Evolutionary conservation across 2,113 vertebrate genomes (phyloP).

Genomic region (Etia nguti): DNA sequence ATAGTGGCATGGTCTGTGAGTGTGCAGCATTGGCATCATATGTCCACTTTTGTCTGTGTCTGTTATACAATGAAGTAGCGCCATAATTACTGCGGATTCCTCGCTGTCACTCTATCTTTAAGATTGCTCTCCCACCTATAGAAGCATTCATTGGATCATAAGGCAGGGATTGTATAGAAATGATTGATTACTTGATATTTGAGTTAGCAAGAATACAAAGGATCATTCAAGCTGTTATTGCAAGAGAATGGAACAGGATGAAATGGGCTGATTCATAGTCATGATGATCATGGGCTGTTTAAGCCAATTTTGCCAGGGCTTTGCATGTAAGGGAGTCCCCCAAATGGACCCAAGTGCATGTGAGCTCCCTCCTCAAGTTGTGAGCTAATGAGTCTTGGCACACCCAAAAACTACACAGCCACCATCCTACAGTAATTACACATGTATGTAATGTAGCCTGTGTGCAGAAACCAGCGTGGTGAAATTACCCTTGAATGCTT

Average conservation of each 20-base stretch:
- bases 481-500: constrained; percentile 28
- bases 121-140: neutral
- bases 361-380: neutral
- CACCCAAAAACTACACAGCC: neutral
- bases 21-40: neutral
- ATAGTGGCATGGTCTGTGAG: neutral
- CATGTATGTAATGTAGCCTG: neutral
- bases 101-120: neutral
- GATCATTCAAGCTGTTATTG: neutral
- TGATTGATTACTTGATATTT: neutral
- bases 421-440: neutral
- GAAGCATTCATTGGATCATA: neutral
- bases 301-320: neutral
- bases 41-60: neutral
- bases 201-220: neutral
- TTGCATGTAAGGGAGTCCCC: neutral
- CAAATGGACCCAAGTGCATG: neutral
- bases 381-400: neutral
- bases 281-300: neutral
- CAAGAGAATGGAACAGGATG: neutral
- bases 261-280: neutral
- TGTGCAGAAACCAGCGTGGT: constrained; percentile 3
- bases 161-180: neutral
- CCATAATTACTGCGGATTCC: neutral
- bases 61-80: neutral